Evolutionary conservation across 2,113 vertebrate species (phyloP).

Genomic region (Phylloscopus trochilus): DNA sequence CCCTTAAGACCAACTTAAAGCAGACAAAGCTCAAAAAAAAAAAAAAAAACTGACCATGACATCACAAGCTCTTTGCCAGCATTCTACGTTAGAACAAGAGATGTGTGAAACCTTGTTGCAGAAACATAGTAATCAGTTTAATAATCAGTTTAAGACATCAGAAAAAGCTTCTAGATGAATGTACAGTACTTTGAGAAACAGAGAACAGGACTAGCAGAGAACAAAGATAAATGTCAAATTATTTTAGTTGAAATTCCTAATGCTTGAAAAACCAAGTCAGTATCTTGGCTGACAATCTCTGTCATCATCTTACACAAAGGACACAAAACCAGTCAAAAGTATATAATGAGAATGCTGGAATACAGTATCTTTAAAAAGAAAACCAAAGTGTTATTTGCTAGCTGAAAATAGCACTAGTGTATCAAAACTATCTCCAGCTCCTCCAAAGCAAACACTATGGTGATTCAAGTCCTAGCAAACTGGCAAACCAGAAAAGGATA

Average conservation of each 20-base stretch:
- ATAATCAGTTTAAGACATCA: not conserved
- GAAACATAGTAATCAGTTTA: not conserved
- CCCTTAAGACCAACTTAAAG: not conserved
- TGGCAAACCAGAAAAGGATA: not conserved
- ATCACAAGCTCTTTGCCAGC: not conserved
- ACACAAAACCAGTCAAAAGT: not conserved
- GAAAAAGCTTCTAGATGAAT: not conserved
- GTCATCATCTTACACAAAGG: not conserved
- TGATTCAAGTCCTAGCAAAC: not conserved
- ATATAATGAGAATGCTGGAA: not conserved
- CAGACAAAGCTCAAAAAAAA: not conserved
- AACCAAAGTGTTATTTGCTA: not conserved
- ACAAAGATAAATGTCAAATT: not conserved
- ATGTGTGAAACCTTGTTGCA: not conserved
- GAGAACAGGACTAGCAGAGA: not conserved
- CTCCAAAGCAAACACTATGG: not conserved
- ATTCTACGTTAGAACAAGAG: not conserved
- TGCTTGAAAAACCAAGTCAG: not conserved
- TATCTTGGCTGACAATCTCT: not conserved
- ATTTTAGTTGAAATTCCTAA: not conserved
- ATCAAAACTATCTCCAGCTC: not conserved
- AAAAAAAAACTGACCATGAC: not conserved
- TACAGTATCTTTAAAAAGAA: not conserved
- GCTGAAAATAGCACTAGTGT: not conserved
- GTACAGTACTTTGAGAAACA: not conserved